phyloP scores from a whole-genome alignment of 2,797 vertebrate genomes.

The Neomorphus geoffroyi region DNA sequence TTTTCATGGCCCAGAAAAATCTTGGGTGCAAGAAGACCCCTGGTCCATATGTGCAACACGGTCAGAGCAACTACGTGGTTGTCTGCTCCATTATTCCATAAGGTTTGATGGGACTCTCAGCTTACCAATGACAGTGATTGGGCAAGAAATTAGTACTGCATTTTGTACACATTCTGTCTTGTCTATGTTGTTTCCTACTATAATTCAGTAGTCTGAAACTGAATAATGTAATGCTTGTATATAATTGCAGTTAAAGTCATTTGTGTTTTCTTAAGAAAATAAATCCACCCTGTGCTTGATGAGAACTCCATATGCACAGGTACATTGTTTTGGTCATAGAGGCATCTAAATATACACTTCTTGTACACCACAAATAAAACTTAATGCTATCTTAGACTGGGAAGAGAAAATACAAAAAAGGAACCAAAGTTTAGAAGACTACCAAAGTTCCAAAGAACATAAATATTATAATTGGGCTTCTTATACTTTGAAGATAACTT shows the following conservation, averaged over 20 bases:
- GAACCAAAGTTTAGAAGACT: background rate
- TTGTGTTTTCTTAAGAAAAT: background rate
- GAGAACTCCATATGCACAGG: background rate
- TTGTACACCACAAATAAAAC: background rate
- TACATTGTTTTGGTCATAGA: background rate
- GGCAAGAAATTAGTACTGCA: background rate
- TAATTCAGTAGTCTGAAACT: background rate
- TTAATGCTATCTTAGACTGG: background rate
- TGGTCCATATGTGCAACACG: background rate
- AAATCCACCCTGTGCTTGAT: slow-evolving; percentile 2
- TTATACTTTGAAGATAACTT: background rate
- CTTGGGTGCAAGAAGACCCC: background rate
- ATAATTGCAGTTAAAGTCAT: background rate
- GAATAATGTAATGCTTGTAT: background rate
- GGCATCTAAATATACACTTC: background rate
- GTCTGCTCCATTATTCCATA: background rate
- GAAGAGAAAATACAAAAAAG: background rate
- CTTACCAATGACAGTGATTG: background rate
- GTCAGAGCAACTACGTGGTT: background rate
- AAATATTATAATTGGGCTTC: background rate
- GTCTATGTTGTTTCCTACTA: background rate
- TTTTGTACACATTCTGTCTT: background rate
- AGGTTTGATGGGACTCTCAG: background rate
- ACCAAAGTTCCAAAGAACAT: background rate
- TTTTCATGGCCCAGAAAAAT: background rate